A percentile compares a stretch with the other conserved stretches of the same genome.
Evolutionary conservation across 2,888 invertebrate species (phyloP).

Genomic region (Stenolophus ochropezus): DNA sequence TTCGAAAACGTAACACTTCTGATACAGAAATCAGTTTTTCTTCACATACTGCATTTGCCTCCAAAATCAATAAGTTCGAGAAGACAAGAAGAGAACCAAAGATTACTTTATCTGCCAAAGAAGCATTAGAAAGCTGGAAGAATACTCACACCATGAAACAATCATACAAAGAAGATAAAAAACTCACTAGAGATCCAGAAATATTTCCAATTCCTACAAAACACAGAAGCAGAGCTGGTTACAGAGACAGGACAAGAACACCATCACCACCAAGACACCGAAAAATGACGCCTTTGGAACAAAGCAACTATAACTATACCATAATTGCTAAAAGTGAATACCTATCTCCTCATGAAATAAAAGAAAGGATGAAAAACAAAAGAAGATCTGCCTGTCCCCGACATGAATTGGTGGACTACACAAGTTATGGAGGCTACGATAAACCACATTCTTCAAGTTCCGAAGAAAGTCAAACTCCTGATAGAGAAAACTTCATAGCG

Average conservation of each 20-base stretch:
- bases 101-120: constrained; percentile 7
- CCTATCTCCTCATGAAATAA: constrained; percentile 8
- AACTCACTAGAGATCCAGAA: background rate
- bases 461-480: background rate
- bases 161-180: background rate
- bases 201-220: background rate
- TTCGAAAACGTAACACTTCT: background rate
- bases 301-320: constrained; percentile 3
- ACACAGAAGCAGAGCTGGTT: constrained; percentile 6
- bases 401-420: background rate
- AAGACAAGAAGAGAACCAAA: constrained; percentile 9
- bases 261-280: background rate
- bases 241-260: background rate
- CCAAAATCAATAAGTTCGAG: background rate
- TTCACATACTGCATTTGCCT: background rate
- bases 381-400: background rate
- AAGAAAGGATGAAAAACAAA: background rate
- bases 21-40: background rate
- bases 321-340: background rate
- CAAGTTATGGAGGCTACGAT: background rate
- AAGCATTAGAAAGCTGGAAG: constrained; percentile 51
- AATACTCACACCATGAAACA: constrained; percentile 43
- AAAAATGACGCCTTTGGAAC: background rate
- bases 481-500: constrained; percentile 8
- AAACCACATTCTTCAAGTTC: background rate